Evolutionary conservation across 2,113 vertebrate genomes (phyloP).

Genomic region (Pagrus major): DNA sequence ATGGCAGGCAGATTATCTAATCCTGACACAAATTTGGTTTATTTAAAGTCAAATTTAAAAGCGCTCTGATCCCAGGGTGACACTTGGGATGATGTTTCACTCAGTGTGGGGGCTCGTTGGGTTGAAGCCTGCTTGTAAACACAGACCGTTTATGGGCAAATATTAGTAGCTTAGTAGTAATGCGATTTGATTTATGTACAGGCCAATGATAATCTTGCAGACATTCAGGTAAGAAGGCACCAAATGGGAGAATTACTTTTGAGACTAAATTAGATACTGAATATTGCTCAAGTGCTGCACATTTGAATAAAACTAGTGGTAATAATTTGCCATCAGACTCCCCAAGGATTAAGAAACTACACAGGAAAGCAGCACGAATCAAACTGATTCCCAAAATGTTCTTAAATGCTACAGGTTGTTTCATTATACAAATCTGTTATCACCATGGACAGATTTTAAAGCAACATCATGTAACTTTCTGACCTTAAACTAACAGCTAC

Average conservation of each 20-base stretch:
- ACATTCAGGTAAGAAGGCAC: neutral
- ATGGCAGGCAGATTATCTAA: constrained; percentile 18
- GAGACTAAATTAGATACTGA: neutral
- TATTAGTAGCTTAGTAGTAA: constrained; percentile 27
- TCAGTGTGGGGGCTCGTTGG: neutral
- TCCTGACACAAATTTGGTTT: constrained; percentile 44
- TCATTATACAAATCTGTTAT: neutral
- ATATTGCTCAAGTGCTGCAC: neutral
- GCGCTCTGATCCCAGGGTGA: constrained; percentile 7
- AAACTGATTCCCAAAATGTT: neutral
- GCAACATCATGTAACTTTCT: too few relatives aligned
- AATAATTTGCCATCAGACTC: neutral
- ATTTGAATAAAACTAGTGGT: neutral
- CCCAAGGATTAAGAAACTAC: neutral
- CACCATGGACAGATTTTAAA: neutral
- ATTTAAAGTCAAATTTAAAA: constrained; percentile 36
- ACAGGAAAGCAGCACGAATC: neutral
- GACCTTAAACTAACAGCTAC: neutral
- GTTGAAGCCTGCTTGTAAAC: constrained; percentile 13
- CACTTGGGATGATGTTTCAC: constrained; percentile 10
- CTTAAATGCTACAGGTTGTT: too few relatives aligned
- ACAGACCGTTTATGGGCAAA: constrained; percentile 6
- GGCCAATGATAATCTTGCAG: constrained; percentile 3
- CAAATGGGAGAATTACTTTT: neutral
- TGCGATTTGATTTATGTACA: neutral